A percentile compares a stretch with the other conserved stretches of the same genome.
Evolutionary conservation across 2,113 vertebrate genomes (phyloP).

Genomic region (Gymnocephalus cernua): DNA sequence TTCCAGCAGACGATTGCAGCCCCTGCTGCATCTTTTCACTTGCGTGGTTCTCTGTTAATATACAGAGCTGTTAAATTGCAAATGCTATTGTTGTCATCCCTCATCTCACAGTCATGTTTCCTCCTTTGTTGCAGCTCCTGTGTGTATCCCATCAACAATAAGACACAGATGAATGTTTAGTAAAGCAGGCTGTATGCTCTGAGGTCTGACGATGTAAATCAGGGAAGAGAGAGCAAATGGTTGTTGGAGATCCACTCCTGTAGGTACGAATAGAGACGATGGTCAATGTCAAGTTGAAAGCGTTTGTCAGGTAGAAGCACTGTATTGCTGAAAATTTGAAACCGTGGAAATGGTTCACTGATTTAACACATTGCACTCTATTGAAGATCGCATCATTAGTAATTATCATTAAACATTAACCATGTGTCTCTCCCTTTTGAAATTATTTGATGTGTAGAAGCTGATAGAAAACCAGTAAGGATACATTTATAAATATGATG

Average conservation of each 20-base stretch:
- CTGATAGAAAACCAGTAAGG: not conserved
- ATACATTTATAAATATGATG: not conserved
- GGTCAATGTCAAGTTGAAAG: constrained; percentile 19
- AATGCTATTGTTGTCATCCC: constrained; percentile 42
- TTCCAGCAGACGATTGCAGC: constrained; percentile 7
- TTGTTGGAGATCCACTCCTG: constrained; percentile 9
- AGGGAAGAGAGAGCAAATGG: constrained; percentile 1
- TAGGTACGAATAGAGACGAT: constrained; percentile 5
- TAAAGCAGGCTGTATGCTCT: constrained; percentile 37
- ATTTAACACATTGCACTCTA: not conserved
- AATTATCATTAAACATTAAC: not conserved
- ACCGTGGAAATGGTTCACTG: not conserved
- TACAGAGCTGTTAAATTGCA: constrained; percentile 43
- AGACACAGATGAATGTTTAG: constrained; percentile 34
- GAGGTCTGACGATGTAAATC: constrained; percentile 50
- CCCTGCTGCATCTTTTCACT: constrained; percentile 18
- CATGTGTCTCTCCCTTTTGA: not conserved
- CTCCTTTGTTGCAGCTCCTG: constrained; percentile 45
- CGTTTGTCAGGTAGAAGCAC: not conserved
- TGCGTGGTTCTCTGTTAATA: constrained; percentile 26
- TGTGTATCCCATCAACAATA: constrained; percentile 49
- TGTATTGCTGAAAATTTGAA: not conserved
- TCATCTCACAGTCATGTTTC: constrained; percentile 26
- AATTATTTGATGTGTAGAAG: not conserved
- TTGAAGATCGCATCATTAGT: not conserved